A percentile compares a stretch with the other conserved stretches of the same genome.
phyloP scores from a whole-genome alignment of 2,888 invertebrate genomes.

The Apantesis nais region DNA sequence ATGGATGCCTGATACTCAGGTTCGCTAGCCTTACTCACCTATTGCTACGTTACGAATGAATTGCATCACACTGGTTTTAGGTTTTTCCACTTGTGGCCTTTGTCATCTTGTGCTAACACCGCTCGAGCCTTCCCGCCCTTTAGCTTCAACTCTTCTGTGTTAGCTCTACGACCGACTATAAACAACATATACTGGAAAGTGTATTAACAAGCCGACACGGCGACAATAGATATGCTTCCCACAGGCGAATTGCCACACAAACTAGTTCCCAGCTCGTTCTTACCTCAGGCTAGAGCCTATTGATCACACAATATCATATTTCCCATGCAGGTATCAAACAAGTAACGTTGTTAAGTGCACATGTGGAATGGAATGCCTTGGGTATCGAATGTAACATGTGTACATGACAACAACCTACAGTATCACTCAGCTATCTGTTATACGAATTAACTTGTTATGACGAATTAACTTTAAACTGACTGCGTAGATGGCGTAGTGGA shows the following conservation, averaged over 20 bases:
- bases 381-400: neutral
- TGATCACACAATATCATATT: neutral
- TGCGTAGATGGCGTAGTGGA: too few relatives aligned
- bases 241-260: slow-evolving; percentile 3
- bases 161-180: neutral
- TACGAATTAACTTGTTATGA: too few relatives aligned
- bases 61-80: too few relatives aligned
- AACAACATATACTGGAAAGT: neutral
- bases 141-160: neutral
- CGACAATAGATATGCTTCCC: neutral
- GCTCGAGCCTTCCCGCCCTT: too few relatives aligned
- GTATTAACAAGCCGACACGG: neutral
- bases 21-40: too few relatives aligned
- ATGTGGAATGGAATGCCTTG: neutral
- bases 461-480: too few relatives aligned
- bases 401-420: neutral
- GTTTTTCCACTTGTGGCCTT: neutral
- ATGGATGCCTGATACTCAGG: too few relatives aligned
- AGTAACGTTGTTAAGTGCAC: neutral
- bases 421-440: neutral
- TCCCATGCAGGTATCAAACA: slow-evolving; percentile 3
- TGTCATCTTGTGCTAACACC: neutral
- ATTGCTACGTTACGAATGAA: neutral
- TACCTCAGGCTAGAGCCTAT: neutral
- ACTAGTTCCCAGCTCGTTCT: neutral